Evolutionary conservation across 2,888 invertebrate genomes (phyloP).

Genomic region (Caenorhabditis japonica): DNA sequence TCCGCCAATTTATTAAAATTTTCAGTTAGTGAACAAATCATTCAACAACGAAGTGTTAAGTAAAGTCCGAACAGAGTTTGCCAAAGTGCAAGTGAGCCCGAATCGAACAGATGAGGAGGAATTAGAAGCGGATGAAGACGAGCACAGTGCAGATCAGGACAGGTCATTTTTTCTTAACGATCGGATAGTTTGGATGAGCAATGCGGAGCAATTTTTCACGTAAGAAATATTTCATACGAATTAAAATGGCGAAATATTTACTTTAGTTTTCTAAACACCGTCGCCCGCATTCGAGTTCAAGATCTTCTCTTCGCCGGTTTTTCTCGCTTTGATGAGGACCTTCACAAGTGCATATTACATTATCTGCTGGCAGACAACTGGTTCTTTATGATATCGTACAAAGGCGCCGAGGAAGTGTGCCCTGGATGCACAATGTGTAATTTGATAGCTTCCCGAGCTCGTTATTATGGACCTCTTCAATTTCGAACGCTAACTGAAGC

Average conservation of each 20-base stretch:
- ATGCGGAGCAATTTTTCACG: slow-evolving; percentile 7
- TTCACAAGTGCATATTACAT: slow-evolving; percentile 24
- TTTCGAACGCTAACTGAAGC: slow-evolving; percentile 20
- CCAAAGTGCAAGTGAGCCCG: slow-evolving; percentile 28
- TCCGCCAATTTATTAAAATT: too few relatives aligned
- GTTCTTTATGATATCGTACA: slow-evolving; percentile 18
- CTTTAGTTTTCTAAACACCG: slow-evolving; percentile 25
- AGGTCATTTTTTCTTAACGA: slow-evolving; percentile 18
- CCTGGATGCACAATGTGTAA: slow-evolving; percentile 32
- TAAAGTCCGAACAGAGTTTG: slow-evolving; percentile 22
- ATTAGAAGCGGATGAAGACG: slow-evolving; percentile 12
- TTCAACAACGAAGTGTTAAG: slow-evolving; percentile 27
- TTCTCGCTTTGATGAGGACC: not conserved
- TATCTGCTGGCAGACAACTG: slow-evolving; percentile 17
- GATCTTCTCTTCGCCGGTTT: slow-evolving; percentile 30
- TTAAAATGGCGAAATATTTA: not conserved
- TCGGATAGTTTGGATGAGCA: slow-evolving; percentile 4
- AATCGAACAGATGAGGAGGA: slow-evolving; percentile 4
- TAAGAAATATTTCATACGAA: not conserved
- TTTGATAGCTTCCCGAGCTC: slow-evolving; percentile 16
- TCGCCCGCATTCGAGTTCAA: slow-evolving; percentile 33
- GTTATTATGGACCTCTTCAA: slow-evolving; percentile 42
- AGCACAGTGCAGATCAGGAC: not conserved
- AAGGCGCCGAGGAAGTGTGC: slow-evolving; percentile 47
- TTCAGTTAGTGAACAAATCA: slow-evolving; percentile 29